Conservation (phyloP, 2,113 vertebrate genomes). For the Peromyscus polionotus region DNA sequence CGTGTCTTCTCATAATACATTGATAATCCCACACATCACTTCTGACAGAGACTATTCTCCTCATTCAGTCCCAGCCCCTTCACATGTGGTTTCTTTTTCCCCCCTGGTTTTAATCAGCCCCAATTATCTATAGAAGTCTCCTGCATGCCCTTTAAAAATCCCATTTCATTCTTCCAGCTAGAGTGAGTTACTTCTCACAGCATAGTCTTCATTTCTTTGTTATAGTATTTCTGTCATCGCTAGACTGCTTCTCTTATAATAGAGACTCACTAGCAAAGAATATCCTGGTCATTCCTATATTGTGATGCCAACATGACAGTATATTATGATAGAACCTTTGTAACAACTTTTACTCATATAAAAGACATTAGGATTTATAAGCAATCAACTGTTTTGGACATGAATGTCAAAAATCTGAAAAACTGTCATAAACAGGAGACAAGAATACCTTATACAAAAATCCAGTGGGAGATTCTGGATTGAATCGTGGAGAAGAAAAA, state of each 20-base stretch:
- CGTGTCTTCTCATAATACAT: background rate
- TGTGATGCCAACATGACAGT: background rate
- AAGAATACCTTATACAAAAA: background rate
- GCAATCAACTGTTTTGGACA: background rate
- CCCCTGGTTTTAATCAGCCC: rapidly evolving
- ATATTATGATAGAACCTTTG: background rate
- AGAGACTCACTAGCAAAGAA: background rate
- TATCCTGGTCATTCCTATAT: background rate
- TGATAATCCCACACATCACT: background rate
- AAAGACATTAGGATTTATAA: background rate
- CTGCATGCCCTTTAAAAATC: background rate
- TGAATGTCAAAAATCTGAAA: background rate
- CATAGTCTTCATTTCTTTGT: background rate
- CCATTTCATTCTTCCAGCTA: background rate
- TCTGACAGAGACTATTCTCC: rapidly evolving
- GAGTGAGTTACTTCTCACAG: background rate
- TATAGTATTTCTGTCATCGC: background rate
- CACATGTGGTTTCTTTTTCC: rapidly evolving
- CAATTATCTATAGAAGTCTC: background rate
- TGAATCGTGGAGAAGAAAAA: background rate
- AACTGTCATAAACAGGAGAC: background rate
- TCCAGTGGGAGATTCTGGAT: background rate
- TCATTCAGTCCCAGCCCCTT: background rate
- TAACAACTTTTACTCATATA: background rate
- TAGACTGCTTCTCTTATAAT: background rate